Conservation (phyloP, 2,888 invertebrate genomes). For the Yponomeuta malinellus region DNA sequence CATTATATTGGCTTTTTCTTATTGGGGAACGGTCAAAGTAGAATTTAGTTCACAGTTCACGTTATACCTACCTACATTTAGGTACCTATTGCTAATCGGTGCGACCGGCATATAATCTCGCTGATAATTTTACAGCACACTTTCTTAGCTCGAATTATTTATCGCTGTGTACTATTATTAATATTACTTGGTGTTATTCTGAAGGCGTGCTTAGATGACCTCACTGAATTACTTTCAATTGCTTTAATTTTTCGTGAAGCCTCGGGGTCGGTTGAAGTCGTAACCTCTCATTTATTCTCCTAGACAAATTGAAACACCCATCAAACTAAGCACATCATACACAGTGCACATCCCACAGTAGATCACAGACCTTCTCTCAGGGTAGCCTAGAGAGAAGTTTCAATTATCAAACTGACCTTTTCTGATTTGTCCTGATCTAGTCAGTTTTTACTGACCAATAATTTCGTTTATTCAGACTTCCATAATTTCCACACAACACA, state of each 20-base stretch:
- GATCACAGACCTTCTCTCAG: constrained; percentile 14
- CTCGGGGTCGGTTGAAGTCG: neutral
- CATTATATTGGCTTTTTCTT: constrained; percentile 12
- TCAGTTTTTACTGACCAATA: no score
- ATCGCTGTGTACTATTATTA: neutral
- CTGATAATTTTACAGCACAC: neutral
- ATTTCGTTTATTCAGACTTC: no score
- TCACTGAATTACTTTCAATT: constrained; percentile 32
- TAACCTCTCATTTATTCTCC: neutral
- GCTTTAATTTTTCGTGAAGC: constrained; percentile 16
- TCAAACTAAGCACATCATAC: no score
- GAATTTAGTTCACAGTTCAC: neutral
- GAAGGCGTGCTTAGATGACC: constrained; percentile 10
- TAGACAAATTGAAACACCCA: neutral
- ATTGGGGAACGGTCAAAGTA: neutral
- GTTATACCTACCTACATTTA: neutral
- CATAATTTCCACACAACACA: no score
- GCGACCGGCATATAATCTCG: neutral
- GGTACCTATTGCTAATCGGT: constrained; percentile 4
- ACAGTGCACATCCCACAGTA: constrained; percentile 21
- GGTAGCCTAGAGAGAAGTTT: neutral
- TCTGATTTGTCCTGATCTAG: no score
- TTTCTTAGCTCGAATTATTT: neutral
- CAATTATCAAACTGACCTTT: no score
- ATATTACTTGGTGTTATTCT: neutral